These are phyloP conservation scores for Drosophila burlai DNA, from an alignment of 1,140 invertebrate genomes.

Conservation along the genomic window DNA sequence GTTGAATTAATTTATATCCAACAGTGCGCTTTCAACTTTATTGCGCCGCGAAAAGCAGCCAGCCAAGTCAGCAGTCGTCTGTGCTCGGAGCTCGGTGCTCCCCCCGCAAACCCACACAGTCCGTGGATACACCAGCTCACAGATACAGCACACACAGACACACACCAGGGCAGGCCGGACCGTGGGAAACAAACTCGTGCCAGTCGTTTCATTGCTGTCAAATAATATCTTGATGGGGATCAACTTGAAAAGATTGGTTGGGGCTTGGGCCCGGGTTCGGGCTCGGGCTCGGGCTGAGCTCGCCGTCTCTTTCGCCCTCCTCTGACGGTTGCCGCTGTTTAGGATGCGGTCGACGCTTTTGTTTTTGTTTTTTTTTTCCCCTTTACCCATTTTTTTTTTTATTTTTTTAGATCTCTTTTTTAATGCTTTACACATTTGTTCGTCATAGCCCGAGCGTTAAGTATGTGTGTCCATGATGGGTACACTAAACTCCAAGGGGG, in stretches of 20 bases:
- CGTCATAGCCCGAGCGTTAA: conserved; percentile 69
- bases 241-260: conserved; percentile 84
- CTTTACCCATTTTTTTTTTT: conserved; percentile 46
- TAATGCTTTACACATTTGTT: conserved; percentile 83
- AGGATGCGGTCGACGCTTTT: conserved; percentile 80
- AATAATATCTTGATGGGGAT: conserved; percentile 85
- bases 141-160: conserved; percentile 40
- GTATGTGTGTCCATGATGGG: conserved; percentile 34
- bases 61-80: conserved; percentile 50
- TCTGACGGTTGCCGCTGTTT: conserved; percentile 67
- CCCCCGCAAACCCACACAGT: conserved; percentile 69
- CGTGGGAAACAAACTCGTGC: conserved; percentile 85
- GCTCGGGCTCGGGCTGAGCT: conserved; percentile 42
- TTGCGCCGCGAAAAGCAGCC: conserved; percentile 80
- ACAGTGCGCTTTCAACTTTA: conserved; percentile 83
- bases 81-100: conserved; percentile 6
- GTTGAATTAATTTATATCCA: conserved; percentile 84
- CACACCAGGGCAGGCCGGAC: conserved; percentile 74
- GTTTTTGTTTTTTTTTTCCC: conserved; percentile 50
- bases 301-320: conserved; percentile 28
- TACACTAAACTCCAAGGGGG: conserved; percentile 15
- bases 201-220: conserved; percentile 85
- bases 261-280: conserved; percentile 58
- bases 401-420: conserved; percentile 71
- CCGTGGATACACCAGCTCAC: conserved; percentile 41